phyloP scores from a whole-genome alignment of 2,888 invertebrate species.

The Lasioglossum villosulum region DNA sequence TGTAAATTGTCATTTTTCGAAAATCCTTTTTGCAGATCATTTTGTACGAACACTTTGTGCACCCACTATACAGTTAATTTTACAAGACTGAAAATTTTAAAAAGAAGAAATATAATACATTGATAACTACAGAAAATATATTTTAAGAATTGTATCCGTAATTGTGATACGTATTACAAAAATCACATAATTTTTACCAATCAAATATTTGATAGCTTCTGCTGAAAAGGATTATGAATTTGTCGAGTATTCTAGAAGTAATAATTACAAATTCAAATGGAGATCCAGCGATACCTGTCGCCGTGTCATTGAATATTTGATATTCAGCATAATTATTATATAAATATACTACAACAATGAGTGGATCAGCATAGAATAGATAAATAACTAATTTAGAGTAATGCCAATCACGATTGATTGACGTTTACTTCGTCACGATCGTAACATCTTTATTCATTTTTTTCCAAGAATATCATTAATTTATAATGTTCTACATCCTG shows the following conservation, averaged over 20 bases:
- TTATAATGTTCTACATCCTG: not conserved
- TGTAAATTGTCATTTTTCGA: too few species aligned
- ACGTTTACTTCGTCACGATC: not conserved
- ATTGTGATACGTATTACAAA: too few species aligned
- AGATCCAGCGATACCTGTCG: too few species aligned
- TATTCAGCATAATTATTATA: not conserved
- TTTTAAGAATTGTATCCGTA: too few species aligned
- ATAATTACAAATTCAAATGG: not conserved
- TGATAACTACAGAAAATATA: too few species aligned
- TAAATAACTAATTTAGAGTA: not conserved
- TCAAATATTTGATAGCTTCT: not conserved
- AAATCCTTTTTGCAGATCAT: too few species aligned
- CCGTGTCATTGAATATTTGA: not conserved
- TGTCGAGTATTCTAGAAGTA: not conserved
- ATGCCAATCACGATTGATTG: not conserved
- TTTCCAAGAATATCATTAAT: not conserved
- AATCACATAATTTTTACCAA: not conserved
- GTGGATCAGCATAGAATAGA: not conserved
- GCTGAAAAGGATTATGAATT: not conserved
- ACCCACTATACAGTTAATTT: too few species aligned
- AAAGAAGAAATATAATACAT: too few species aligned
- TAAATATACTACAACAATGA: not conserved
- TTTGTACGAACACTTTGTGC: too few species aligned
- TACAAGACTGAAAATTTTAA: too few species aligned
- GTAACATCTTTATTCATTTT: not conserved